phyloP scores from a whole-genome alignment of 2,888 invertebrate genomes.

The Shargacucullia verbasci region DNA sequence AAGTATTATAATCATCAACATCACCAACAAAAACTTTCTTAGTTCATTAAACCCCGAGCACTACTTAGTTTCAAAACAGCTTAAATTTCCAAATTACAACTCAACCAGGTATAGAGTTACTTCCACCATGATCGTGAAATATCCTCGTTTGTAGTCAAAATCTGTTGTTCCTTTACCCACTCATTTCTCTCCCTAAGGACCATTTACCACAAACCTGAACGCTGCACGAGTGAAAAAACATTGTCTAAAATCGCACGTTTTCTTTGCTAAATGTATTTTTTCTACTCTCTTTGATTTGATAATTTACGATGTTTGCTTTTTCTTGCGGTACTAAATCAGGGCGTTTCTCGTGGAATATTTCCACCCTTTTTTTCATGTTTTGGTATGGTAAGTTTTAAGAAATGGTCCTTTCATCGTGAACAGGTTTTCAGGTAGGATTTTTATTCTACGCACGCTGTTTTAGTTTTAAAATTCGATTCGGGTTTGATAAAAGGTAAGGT shows the following conservation, averaged over 20 bases:
- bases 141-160: conserved; percentile 10
- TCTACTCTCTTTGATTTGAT: conserved; percentile 57
- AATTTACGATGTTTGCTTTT: conserved; percentile 62
- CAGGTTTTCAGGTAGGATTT: no score
- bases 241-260: conserved; percentile 23
- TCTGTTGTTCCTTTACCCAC: conserved; percentile 13
- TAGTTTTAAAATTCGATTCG: no score
- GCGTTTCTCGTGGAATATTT: conserved; percentile 17
- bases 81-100: no score
- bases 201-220: conserved; percentile 37
- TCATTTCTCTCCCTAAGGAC: conserved; percentile 27
- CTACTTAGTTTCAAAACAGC: no score
- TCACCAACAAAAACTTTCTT: no score
- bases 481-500: no score
- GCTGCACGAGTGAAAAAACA: conserved; percentile 34
- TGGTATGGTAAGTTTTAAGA: conserved; percentile 28
- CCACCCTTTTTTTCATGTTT: conserved; percentile 23
- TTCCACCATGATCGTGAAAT: conserved; percentile 11
- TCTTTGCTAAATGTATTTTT: conserved; percentile 41
- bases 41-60: no score
- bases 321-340: conserved; percentile 57
- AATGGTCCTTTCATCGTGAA: conserved; percentile 17
- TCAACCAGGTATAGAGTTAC: no score
- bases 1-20: no score
- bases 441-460: no score